Evolutionary conservation across 2,888 invertebrate genomes (phyloP).

Genomic region (Pachliopta kotzebuea): DNA sequence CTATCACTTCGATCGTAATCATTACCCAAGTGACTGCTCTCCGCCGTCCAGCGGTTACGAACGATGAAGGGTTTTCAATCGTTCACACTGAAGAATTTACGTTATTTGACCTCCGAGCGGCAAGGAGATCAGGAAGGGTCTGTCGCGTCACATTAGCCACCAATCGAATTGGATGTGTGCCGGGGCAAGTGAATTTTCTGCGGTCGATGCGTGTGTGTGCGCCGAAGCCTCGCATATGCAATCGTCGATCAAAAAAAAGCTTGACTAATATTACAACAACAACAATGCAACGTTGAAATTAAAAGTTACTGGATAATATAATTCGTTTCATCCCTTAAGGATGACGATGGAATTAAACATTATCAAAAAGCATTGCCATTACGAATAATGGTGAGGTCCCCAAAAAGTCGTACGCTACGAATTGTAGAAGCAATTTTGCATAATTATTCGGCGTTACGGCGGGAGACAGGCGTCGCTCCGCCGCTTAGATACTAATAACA

Average conservation of each 20-base stretch:
- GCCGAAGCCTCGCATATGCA: slow-evolving; percentile 71
- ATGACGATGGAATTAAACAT: slow-evolving; percentile 71
- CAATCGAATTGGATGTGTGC: slow-evolving; percentile 63
- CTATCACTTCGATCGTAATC: slow-evolving; percentile 68
- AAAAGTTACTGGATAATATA: slow-evolving; percentile 46
- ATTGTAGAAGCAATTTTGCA: slow-evolving; percentile 78
- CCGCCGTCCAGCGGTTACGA: slow-evolving; percentile 53
- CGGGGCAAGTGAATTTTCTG: slow-evolving; percentile 66
- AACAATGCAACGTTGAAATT: slow-evolving; percentile 45
- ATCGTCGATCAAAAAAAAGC: slow-evolving; percentile 63
- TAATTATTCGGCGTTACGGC: slow-evolving; percentile 69
- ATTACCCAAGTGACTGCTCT: slow-evolving; percentile 57
- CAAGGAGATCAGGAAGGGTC: slow-evolving; percentile 56
- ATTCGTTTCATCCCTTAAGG: slow-evolving; percentile 60
- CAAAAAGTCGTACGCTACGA: slow-evolving; percentile 74
- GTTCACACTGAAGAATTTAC: slow-evolving; percentile 48
- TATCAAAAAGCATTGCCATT: slow-evolving; percentile 77
- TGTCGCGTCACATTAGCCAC: slow-evolving; percentile 65
- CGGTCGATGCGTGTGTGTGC: slow-evolving; percentile 60
- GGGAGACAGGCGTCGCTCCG: slow-evolving; percentile 60
- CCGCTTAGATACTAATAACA: slow-evolving; percentile 76
- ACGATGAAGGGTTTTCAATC: slow-evolving; percentile 51
- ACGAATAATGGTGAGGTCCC: slow-evolving; percentile 74
- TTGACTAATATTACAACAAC: slow-evolving; percentile 53
- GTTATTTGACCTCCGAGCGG: slow-evolving; percentile 49